Evolutionary conservation across 2,797 vertebrate species (phyloP), one percentile per base, ranked within the genome.

Genomic region (Sarcophilus harrisii): DNA sequence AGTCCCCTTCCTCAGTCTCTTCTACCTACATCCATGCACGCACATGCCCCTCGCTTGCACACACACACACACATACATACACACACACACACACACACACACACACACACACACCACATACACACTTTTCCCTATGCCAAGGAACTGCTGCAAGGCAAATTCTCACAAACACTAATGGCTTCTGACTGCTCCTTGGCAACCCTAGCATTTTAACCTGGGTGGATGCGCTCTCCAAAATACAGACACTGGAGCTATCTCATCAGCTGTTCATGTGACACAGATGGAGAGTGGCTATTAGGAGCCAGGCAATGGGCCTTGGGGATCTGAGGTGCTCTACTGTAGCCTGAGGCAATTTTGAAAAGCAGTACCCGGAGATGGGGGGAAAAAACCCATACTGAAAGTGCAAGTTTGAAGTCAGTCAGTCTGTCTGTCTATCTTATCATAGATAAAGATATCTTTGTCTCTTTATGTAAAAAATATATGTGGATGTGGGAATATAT

Each of bases 111-210:
- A 6, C 93, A 96, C 24, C 60, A 49, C 94, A 91, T 95, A 97
- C 97, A 97, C 55, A 94, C 98, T 99, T 99, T 99, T 99, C 99
- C 99, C 99, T 98, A 98, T 99, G 99, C 99, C 99, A 99, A 99
- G 99, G 99, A 99, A 99, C 99, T 99, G 99, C 99, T 99, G 99
- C 99, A 99, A 99, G 99, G 99, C 99, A 99, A 99, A 99, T 99
- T 99, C 99, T 99, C 99, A 99, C 99, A 99, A 99, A 99, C 99
- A 99, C 99, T 99, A 99, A 99, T 99, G 99, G 99, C 99, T 99
- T 99, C 99, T 99, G 99, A 99, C 99, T 99, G 99, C 99, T 99
- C 99, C 99, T 99, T 99, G 99, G 99, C 99, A 99, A 99, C 99
- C 99, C 99, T 98, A 99, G 99, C 99, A 99, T 99, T 99, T 99